Evolutionary conservation across 2,797 vertebrate genomes (phyloP).

Genomic region (Crax fasciolata): DNA sequence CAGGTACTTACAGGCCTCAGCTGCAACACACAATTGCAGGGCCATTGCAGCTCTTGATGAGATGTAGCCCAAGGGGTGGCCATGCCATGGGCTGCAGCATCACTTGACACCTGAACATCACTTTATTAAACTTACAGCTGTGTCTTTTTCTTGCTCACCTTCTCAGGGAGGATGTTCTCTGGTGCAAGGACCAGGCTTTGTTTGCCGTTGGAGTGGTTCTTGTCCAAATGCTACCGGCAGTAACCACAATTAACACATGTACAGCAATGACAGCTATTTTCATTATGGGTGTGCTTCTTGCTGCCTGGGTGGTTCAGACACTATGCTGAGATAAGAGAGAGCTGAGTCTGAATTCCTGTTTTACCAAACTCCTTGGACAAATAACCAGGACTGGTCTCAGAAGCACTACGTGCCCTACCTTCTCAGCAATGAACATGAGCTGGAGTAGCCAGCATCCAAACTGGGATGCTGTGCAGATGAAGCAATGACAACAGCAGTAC

Average conservation of each 20-base stretch:
- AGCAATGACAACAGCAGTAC: not conserved
- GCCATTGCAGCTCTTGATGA: not conserved
- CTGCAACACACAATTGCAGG: accelerated
- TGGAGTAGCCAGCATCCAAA: not conserved
- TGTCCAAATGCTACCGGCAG: not conserved
- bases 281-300: not conserved
- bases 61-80: accelerated
- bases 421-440: not conserved
- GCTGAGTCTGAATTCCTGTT: not conserved
- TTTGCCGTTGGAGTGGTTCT: not conserved
- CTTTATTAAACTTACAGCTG: not conserved
- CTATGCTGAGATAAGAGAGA: not conserved
- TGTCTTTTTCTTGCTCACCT: not conserved
- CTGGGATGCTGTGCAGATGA: not conserved
- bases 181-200: not conserved
- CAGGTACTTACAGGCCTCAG: not conserved
- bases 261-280: not conserved
- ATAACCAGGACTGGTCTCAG: not conserved
- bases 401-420: not conserved
- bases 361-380: not conserved
- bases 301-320: not conserved
- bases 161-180: not conserved
- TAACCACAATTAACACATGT: not conserved
- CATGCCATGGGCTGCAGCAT: not conserved
- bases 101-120: not conserved